Percentiles rank a stretch among this genome's conserved stretches.
Evolutionary conservation across 2,888 invertebrate species (phyloP).

Genomic region (Drosophila cognata): DNA sequence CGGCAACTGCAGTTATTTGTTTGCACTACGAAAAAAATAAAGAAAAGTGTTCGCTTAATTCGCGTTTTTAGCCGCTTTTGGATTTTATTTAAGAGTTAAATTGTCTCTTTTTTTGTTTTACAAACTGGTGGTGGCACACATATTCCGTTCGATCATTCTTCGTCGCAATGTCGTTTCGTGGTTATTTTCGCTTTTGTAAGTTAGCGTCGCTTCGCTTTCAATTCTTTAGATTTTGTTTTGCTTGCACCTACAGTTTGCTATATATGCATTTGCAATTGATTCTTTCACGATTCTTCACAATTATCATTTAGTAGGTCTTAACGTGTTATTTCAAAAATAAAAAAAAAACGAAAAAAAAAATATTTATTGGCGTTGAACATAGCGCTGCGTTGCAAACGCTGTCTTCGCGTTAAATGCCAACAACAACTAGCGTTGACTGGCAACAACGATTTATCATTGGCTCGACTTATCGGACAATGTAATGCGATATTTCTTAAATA

Average conservation of each 20-base stretch:
- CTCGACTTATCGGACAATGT: slow-evolving; percentile 4
- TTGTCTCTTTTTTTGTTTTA: slow-evolving; percentile 39
- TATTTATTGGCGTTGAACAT: slow-evolving; percentile 49
- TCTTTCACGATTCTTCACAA: slow-evolving; percentile 38
- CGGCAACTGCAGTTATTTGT: slow-evolving; percentile 32
- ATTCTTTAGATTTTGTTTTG: slow-evolving; percentile 30
- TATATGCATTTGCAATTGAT: slow-evolving; percentile 42
- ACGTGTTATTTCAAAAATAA: slow-evolving; percentile 60
- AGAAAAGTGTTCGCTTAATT: slow-evolving; percentile 37
- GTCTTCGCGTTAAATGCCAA: slow-evolving; percentile 57
- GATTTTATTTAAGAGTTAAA: slow-evolving; percentile 41
- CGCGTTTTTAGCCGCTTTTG: slow-evolving; percentile 34
- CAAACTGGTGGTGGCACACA: slow-evolving; percentile 48
- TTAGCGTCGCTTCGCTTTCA: slow-evolving; percentile 52
- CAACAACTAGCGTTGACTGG: slow-evolving; percentile 40
- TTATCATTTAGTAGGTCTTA: slow-evolving; percentile 43
- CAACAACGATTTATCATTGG: slow-evolving; percentile 9
- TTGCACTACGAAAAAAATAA: slow-evolving; percentile 4
- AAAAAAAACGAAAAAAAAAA: slow-evolving; percentile 43
- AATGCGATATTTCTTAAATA: background rate
- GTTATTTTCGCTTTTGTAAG: slow-evolving; percentile 48
- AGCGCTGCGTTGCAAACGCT: slow-evolving; percentile 50
- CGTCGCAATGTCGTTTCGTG: slow-evolving; percentile 55
- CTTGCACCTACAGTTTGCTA: slow-evolving; percentile 28
- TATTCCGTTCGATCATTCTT: slow-evolving; percentile 59